Percentiles rank a stretch among this genome's conserved stretches.
phyloP scores from a whole-genome alignment of 2,797 vertebrate species.

The Acanthiza pusilla region DNA sequence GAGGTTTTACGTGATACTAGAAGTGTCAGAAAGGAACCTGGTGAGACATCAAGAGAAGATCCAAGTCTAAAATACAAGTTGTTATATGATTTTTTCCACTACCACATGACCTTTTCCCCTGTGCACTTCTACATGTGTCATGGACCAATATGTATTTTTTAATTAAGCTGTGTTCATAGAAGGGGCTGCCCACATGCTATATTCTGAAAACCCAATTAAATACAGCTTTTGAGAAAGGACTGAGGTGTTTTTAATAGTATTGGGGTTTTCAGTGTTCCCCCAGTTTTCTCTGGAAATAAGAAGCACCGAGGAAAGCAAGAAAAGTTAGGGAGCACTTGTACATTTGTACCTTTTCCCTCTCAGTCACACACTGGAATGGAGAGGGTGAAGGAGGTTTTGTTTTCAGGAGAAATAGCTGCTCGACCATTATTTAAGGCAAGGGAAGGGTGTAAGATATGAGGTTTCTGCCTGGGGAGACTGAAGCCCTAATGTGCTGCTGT shows the following conservation, averaged over 20 bases:
- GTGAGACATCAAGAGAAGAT: background rate
- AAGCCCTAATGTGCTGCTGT: background rate
- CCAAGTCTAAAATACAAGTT: background rate
- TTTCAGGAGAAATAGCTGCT: background rate
- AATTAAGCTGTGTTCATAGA: background rate
- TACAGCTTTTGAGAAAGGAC: background rate
- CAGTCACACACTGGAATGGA: background rate
- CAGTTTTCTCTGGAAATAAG: background rate
- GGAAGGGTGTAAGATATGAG: background rate
- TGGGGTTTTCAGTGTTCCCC: background rate
- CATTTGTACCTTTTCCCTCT: background rate
- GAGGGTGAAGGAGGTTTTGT: background rate
- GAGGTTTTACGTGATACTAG: background rate
- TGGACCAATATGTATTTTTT: background rate
- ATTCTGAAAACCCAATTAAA: background rate
- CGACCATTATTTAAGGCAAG: background rate
- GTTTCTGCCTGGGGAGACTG: background rate
- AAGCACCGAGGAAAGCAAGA: background rate
- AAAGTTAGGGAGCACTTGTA: background rate
- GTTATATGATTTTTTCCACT: accelerated
- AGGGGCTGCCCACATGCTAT: background rate
- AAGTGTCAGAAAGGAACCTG: background rate
- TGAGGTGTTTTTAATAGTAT: background rate
- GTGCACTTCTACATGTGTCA: accelerated
- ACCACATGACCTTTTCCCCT: background rate